These are phyloP conservation scores for Datnioides undecimradiatus DNA, from an alignment of 2,113 vertebrate genomes.

Conservation along the genomic window DNA sequence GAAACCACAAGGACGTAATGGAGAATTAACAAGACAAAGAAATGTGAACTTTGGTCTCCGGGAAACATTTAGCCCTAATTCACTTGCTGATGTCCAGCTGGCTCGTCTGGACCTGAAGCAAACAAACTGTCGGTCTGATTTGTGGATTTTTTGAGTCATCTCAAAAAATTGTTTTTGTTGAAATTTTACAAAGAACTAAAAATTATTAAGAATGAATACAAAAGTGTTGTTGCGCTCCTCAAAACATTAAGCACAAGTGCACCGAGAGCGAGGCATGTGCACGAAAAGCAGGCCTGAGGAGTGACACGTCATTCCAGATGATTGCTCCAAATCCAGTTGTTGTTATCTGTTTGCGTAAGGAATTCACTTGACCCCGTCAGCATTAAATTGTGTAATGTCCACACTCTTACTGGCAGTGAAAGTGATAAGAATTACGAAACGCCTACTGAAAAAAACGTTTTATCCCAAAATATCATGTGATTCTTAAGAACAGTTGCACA, in stretches of 20 bases:
- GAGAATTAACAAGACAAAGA: constrained; percentile 29
- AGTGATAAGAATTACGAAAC: too few relatives aligned
- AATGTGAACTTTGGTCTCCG: constrained; percentile 47
- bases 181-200: background rate
- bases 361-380: constrained; percentile 1
- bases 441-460: too few relatives aligned
- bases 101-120: background rate
- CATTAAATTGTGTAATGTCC: background rate
- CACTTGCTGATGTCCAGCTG: constrained; percentile 4
- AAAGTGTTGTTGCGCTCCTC: too few relatives aligned
- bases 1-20: constrained; percentile 34
- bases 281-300: background rate
- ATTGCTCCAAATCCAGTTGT: background rate
- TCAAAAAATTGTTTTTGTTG: constrained; percentile 4
- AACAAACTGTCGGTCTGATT: background rate
- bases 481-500: background rate
- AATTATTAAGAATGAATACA: too few relatives aligned
- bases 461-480: background rate
- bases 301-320: background rate
- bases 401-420: constrained; percentile 2
- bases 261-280: background rate
- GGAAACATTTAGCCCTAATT: constrained; percentile 8
- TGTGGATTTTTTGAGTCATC: background rate
- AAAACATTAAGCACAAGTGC: background rate
- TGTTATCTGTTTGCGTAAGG: background rate